These are phyloP conservation scores for Numida meleagris DNA, from an alignment of 2,113 vertebrate genomes.

Conservation along the genomic window DNA sequence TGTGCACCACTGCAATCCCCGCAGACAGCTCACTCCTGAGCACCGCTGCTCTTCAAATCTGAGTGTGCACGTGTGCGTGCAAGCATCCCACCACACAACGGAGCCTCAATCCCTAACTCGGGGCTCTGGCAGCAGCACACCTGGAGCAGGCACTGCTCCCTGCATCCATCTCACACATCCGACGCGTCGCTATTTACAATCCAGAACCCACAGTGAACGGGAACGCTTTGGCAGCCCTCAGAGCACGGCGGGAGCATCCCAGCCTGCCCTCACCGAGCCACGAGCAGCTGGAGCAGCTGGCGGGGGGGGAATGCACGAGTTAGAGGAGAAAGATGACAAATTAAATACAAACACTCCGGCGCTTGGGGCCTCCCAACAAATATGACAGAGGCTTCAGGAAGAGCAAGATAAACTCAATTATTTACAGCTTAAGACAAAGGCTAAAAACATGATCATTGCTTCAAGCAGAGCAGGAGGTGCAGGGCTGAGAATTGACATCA, in stretches of 20 bases:
- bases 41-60: rapidly evolving
- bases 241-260: neutral
- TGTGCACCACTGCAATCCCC: neutral
- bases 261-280: neutral
- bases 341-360: neutral
- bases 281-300: neutral
- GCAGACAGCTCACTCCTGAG: rapidly evolving
- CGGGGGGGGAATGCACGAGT: neutral
- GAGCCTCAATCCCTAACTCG: neutral
- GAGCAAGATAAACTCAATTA: conserved; percentile 41
- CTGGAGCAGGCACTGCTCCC: neutral
- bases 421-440: conserved; percentile 25
- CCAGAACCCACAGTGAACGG: too few relatives aligned
- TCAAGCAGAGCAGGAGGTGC: neutral
- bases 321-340: conserved; percentile 15
- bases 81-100: neutral
- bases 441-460: neutral
- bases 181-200: neutral
- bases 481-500: neutral
- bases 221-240: neutral
- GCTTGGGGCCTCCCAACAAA: neutral
- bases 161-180: neutral
- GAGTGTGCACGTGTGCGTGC: rapidly evolving
- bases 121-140: neutral
- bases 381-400: conserved; percentile 6